Percentiles rank a stretch among this genome's conserved stretches.
These are phyloP conservation scores for Malurus alboscapulatus DNA, from an alignment of 2,113 vertebrate species.

Conservation along the genomic window DNA sequence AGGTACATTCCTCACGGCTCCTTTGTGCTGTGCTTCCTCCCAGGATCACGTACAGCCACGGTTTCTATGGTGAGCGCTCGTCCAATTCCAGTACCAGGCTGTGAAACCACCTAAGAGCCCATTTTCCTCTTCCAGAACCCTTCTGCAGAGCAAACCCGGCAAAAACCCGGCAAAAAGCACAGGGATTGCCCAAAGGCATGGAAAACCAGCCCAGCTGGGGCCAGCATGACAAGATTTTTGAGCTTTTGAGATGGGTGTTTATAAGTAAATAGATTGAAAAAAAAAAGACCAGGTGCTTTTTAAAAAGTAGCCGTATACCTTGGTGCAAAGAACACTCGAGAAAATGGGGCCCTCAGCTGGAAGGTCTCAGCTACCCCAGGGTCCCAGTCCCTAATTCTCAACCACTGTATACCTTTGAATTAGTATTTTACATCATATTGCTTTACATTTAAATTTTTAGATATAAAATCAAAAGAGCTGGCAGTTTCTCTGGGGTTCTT, in stretches of 20 bases:
- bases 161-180: fast-evolving
- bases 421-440: background rate
- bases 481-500: background rate
- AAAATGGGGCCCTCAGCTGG: background rate
- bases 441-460: background rate
- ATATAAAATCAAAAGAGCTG: background rate
- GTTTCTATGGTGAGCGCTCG: slow-evolving; percentile 58
- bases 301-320: fast-evolving
- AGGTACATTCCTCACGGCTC: background rate
- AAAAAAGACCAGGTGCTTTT: background rate
- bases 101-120: background rate
- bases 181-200: background rate
- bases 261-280: background rate
- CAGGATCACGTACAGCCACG: background rate
- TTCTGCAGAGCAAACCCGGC: background rate
- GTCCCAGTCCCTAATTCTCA: background rate
- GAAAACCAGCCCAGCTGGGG: background rate
- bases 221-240: background rate
- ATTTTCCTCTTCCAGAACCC: background rate
- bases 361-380: background rate
- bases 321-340: background rate
- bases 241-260: background rate
- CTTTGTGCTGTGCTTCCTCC: background rate
- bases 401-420: background rate
- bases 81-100: background rate